These are phyloP conservation scores for Anoplius nigerrimus DNA, from an alignment of 2,888 invertebrate genomes.

Conservation along the genomic window DNA sequence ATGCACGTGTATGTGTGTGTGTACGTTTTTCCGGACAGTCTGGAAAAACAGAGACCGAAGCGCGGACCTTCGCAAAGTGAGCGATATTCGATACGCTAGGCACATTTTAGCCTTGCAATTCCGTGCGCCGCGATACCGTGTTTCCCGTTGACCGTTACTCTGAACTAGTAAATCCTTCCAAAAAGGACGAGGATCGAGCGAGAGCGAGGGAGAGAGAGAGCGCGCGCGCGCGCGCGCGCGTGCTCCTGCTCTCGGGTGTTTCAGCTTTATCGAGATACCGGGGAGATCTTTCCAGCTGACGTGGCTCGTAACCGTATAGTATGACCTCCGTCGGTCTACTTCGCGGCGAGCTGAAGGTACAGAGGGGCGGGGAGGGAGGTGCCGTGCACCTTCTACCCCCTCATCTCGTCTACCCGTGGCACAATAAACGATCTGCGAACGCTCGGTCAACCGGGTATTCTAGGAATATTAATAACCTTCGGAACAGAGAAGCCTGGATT, in stretches of 20 bases:
- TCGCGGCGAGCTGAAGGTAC: constrained; percentile 33
- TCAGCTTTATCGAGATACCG: constrained; percentile 38
- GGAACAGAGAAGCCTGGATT: too few relatives aligned
- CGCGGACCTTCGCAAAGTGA: too few relatives aligned
- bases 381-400: constrained; percentile 6
- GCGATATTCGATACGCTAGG: too few relatives aligned
- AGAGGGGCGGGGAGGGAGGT: neutral
- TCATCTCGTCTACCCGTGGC: neutral
- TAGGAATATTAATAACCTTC: constrained; percentile 4
- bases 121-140: too few relatives aligned
- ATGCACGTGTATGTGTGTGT: too few relatives aligned
- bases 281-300: constrained; percentile 51
- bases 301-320: constrained; percentile 44
- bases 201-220: too few relatives aligned
- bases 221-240: constrained; percentile 3
- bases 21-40: too few relatives aligned
- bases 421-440: constrained; percentile 1
- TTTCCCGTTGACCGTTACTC: constrained; percentile 12
- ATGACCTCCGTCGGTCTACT: constrained; percentile 52
- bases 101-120: too few relatives aligned
- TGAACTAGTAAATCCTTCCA: constrained; percentile 1
- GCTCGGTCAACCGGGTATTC: neutral
- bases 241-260: constrained; percentile 11
- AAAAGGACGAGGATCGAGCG: constrained; percentile 27
- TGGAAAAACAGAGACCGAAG: too few relatives aligned